phyloP scores from a whole-genome alignment of 2,888 invertebrate genomes.

The Nomada hirtipes region DNA sequence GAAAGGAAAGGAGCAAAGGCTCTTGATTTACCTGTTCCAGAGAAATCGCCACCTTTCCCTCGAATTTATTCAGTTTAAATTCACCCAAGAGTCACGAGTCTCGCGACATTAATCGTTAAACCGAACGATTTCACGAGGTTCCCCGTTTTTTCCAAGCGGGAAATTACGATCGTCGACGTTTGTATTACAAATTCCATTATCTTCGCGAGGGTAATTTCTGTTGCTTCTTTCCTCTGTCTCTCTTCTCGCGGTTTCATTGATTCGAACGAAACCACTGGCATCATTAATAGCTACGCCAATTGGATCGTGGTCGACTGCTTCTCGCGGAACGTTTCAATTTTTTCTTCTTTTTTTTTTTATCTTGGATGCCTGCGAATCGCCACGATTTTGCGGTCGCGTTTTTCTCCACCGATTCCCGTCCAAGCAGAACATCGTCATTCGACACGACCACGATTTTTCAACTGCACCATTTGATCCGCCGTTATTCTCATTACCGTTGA shows the following conservation, averaged over 20 bases:
- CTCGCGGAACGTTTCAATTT: conserved; percentile 38
- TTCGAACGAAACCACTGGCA: conserved; percentile 35
- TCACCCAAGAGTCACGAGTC: neutral
- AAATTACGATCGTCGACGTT: conserved; percentile 11
- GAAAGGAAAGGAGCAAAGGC: too few relatives aligned
- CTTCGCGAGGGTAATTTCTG: conserved; percentile 3
- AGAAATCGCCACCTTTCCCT: neutral
- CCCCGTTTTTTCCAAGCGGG: conserved; percentile 8
- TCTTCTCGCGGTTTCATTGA: conserved; percentile 18
- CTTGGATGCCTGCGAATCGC: conserved; percentile 46
- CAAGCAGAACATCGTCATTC: conserved; percentile 30
- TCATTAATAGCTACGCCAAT: conserved; percentile 47
- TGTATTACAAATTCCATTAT: conserved; percentile 10
- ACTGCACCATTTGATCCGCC: neutral
- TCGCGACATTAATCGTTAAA: neutral
- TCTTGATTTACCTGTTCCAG: neutral
- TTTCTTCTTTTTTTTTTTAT: conserved; percentile 1
- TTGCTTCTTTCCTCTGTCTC: neutral
- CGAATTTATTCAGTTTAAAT: neutral
- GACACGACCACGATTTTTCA: neutral
- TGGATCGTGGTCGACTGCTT: conserved; percentile 30
- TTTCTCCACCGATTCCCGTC: conserved; percentile 34
- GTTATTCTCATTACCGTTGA: neutral
- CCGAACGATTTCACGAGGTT: neutral
- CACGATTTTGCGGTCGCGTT: conserved; percentile 51